phyloP scores from a whole-genome alignment of 2,797 vertebrate species.

The Premnoplex brunnescens region DNA sequence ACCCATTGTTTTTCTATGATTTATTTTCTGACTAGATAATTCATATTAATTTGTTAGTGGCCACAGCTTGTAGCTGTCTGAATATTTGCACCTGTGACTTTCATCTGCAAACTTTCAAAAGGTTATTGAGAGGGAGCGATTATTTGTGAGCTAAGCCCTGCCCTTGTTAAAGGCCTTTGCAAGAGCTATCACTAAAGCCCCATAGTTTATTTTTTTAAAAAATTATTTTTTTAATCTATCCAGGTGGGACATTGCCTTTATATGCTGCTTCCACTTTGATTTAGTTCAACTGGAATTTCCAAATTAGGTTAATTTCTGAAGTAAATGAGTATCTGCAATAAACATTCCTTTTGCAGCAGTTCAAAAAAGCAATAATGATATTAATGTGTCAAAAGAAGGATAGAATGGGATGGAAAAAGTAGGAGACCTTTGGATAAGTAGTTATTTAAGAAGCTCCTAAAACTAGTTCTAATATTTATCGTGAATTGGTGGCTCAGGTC shows the following conservation, averaged over 20 bases:
- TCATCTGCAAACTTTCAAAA: not conserved
- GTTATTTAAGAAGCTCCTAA: not conserved
- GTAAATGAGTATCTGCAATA: not conserved
- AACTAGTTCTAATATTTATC: not conserved
- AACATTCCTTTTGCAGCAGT: not conserved
- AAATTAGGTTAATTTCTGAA: not conserved
- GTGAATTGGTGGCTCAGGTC: not conserved
- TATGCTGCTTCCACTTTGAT: not conserved
- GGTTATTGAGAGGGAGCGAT: not conserved
- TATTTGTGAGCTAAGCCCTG: not conserved
- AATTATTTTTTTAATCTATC: not conserved
- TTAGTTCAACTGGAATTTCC: not conserved
- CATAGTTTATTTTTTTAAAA: not conserved
- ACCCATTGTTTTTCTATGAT: no score
- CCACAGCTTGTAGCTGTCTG: not conserved
- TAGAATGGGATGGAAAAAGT: not conserved
- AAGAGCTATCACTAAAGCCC: not conserved
- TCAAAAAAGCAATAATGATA: not conserved
- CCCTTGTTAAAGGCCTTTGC: not conserved
- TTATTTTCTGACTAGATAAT: not conserved
- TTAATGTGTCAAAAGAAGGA: not conserved
- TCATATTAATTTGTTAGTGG: not conserved
- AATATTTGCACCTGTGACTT: not conserved
- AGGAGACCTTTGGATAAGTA: not conserved
- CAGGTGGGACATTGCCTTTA: not conserved